Evolutionary conservation across 2,888 invertebrate genomes (phyloP).

Genomic region (Seira sanloemensis): DNA sequence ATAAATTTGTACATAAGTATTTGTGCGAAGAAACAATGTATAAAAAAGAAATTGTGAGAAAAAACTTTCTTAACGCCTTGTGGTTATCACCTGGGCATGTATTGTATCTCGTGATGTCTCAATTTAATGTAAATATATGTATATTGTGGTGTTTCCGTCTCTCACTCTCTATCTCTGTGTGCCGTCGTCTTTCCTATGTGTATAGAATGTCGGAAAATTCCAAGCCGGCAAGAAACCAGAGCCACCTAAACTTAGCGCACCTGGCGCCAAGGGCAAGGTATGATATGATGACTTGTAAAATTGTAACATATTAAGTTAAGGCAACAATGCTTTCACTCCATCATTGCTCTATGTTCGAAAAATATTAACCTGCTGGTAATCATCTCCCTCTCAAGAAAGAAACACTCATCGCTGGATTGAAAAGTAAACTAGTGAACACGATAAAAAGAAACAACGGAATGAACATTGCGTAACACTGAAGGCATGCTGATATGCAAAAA

Average conservation of each 20-base stretch:
- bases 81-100: not conserved
- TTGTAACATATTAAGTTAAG: not conserved
- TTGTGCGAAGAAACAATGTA: slow-evolving; percentile 5
- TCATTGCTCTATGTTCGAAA: too few species aligned
- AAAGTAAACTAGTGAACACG: too few species aligned
- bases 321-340: too few species aligned
- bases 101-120: not conserved
- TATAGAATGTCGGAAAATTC: slow-evolving; percentile 65
- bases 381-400: too few species aligned
- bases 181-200: slow-evolving; percentile 17
- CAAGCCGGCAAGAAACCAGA: slow-evolving; percentile 70
- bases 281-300: slow-evolving; percentile 1
- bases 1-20: not conserved
- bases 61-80: not conserved
- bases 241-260: slow-evolving; percentile 72
- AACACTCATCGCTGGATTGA: too few species aligned
- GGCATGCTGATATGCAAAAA: too few species aligned
- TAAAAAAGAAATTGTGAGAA: not conserved
- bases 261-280: slow-evolving; percentile 67
- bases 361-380: too few species aligned
- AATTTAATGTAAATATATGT: slow-evolving; percentile 1
- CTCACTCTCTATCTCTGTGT: slow-evolving; percentile 28
- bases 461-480: too few species aligned
- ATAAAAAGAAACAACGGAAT: too few species aligned
- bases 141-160: slow-evolving; percentile 26